phyloP scores from a whole-genome alignment of 2,888 invertebrate genomes.

The Lepidocyrtinus sp. region DNA sequence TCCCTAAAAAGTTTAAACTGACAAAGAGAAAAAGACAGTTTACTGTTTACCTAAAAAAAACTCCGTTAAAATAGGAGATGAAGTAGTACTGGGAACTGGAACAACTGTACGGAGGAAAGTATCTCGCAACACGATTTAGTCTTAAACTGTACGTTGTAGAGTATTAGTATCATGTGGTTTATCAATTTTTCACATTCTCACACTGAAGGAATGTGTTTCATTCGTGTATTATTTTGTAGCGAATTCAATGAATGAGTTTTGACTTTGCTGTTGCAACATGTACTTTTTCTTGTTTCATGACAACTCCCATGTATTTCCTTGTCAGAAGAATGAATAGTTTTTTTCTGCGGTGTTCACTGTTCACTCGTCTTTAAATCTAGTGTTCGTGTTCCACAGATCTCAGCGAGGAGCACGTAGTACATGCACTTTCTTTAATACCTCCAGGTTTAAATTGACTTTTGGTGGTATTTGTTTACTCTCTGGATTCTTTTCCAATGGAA shows the following conservation, averaged over 20 bases:
- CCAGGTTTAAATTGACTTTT: no score
- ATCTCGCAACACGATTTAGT: not conserved
- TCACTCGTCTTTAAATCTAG: no score
- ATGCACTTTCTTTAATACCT: no score
- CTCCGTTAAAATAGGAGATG: conserved; percentile 5
- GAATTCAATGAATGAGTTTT: no score
- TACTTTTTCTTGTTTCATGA: conserved; percentile 36
- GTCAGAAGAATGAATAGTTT: conserved; percentile 22
- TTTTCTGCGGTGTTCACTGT: not conserved
- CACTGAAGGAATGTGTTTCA: no score
- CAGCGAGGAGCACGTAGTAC: no score
- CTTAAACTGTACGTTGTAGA: not conserved
- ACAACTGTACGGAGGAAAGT: conserved; percentile 35
- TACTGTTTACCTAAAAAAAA: not conserved
- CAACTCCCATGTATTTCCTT: conserved; percentile 37
- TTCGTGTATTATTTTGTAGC: no score
- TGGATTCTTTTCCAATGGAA: no score
- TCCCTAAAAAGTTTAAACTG: not conserved
- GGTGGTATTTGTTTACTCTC: no score
- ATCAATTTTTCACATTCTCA: not conserved
- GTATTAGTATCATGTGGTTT: conserved; percentile 2
- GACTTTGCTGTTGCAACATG: no score
- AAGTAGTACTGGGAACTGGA: conserved; percentile 38
- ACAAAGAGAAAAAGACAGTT: conserved; percentile 1
- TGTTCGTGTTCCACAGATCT: no score